Evolutionary conservation across 2,113 vertebrate species (phyloP), one percentile per base, ranked within the genome.

Genomic region (Ifrita kowaldi): DNA sequence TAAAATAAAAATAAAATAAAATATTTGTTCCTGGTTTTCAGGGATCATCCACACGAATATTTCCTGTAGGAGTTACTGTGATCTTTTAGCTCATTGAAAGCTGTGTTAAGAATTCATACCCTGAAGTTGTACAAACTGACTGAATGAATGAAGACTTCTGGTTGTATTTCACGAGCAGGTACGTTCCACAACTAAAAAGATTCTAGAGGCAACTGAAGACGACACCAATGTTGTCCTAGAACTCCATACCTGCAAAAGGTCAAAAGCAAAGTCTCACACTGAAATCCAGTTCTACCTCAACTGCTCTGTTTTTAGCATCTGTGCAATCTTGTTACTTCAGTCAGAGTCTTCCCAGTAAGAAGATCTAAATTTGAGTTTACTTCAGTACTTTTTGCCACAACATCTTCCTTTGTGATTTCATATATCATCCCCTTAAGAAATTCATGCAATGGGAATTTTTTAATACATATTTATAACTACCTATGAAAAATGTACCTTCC

Each of bases 161-260:
- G 21, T 26, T 6, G 0, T 74, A 39, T 57, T 82, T 74, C 47
- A 46, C 0, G 0, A 50, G 30, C 11, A 75, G 35, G 2, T 44
- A 68, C 50, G 13, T 64, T 81, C 21, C 41, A 50, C 17, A 90
- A 80, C 20, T 46, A 32, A 67, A 87, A 78, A 21, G 17, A 28
- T 55, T 74, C 27, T 47, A 83, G 33, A 56, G 37, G 32, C 26
- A 68, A 56, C 32, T 55, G 46, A 73, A 63, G 41, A 57, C 0
- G 2, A 33, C 10, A 49, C 6, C 74, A 92, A 8, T 0, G 1
- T 11, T 50, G 27, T 37, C 19, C 47, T 35, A 22, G 6, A 84
- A 65, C 23, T 49, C 63, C 32, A 3, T 9, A 68, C 7, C 19
- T 84, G 53, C 21, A 53, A 55, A 64, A 79, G 32, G 41, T 49